These are phyloP conservation scores for Lapara coniferarum DNA, from an alignment of 2,888 invertebrate genomes.

Conservation along the genomic window DNA sequence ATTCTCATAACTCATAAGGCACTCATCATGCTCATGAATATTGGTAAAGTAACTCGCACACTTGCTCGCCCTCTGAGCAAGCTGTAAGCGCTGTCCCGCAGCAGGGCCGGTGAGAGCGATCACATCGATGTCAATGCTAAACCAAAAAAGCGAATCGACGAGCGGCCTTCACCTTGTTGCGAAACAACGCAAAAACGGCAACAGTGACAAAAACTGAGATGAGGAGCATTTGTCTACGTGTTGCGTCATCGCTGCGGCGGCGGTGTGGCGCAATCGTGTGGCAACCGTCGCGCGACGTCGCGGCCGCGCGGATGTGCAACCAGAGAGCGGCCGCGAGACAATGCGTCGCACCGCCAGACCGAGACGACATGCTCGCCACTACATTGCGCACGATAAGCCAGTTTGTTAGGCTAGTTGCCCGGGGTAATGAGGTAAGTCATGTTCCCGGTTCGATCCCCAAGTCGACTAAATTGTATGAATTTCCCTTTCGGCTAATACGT, in stretches of 20 bases:
- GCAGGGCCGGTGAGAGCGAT: not conserved
- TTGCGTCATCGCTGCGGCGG: conserved; percentile 4
- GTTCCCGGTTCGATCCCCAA: too few relatives aligned
- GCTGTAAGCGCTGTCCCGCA: too few relatives aligned
- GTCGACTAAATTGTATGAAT: too few relatives aligned
- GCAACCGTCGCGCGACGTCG: not conserved
- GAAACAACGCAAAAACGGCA: conserved; percentile 22
- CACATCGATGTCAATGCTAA: conserved; percentile 21
- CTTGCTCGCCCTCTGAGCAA: too few relatives aligned
- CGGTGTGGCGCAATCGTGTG: not conserved
- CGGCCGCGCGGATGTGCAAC: conserved; percentile 5
- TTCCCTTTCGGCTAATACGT: too few relatives aligned
- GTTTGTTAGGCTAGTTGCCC: too few relatives aligned
- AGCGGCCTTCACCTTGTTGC: conserved; percentile 24
- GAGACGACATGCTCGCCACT: not conserved
- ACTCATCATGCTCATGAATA: too few relatives aligned
- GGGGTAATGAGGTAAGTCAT: too few relatives aligned
- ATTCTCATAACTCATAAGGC: too few relatives aligned
- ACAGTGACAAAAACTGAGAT: conserved; percentile 1
- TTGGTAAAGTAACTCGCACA: too few relatives aligned
- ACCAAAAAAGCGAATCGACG: conserved; percentile 27
- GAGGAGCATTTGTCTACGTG: conserved; percentile 10
- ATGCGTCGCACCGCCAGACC: not conserved
- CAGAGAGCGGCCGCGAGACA: conserved; percentile 8
- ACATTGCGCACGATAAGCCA: not conserved